Percentiles rank a stretch among this genome's conserved stretches.
Conservation (phyloP, 1,140 invertebrate species). For the Sitodiplosis mosellana region DNA sequence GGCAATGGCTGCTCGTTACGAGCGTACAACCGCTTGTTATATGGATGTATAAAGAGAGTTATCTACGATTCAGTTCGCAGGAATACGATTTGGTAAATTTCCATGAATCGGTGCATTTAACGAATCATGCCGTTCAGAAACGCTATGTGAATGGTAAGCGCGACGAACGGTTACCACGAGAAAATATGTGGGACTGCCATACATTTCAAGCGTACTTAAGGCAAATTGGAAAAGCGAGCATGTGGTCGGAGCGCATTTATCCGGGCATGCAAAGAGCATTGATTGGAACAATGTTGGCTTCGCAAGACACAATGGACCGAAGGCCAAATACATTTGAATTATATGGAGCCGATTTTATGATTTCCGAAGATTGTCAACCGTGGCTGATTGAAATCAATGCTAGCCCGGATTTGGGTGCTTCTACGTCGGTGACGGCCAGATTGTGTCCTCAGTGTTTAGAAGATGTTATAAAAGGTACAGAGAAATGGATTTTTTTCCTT, state of each 20-base stretch:
- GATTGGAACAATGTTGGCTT: constrained; percentile 67
- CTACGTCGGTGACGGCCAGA: constrained; percentile 70
- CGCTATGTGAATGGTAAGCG: constrained; percentile 65
- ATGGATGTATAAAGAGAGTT: constrained; percentile 86
- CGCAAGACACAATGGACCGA: constrained; percentile 71
- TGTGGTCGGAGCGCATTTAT: constrained; percentile 67
- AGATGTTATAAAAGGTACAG: constrained; percentile 77
- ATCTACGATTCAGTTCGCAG: constrained; percentile 83
- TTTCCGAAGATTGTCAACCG: constrained; percentile 70
- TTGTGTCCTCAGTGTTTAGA: constrained; percentile 75
- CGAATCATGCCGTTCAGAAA: constrained; percentile 85
- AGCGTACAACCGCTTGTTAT: constrained; percentile 76
- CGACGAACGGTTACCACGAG: constrained; percentile 49
- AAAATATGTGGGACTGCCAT: constrained; percentile 71
- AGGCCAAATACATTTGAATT: constrained; percentile 80
- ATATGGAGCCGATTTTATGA: constrained; percentile 87
- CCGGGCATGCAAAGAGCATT: constrained; percentile 80
- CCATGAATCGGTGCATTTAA: constrained; percentile 83
- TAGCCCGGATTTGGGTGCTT: constrained; percentile 75
- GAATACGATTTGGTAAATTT: constrained; percentile 76
- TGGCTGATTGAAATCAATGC: constrained; percentile 93
- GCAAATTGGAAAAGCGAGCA: constrained; percentile 49
- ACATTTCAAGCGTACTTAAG: constrained; percentile 54
- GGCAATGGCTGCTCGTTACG: constrained; percentile 84
- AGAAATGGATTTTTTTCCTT: neutral